Evolutionary conservation across 2,888 invertebrate genomes (phyloP), one percentile per base, ranked within the genome.

Genomic region (Aspidapion aeneum): DNA sequence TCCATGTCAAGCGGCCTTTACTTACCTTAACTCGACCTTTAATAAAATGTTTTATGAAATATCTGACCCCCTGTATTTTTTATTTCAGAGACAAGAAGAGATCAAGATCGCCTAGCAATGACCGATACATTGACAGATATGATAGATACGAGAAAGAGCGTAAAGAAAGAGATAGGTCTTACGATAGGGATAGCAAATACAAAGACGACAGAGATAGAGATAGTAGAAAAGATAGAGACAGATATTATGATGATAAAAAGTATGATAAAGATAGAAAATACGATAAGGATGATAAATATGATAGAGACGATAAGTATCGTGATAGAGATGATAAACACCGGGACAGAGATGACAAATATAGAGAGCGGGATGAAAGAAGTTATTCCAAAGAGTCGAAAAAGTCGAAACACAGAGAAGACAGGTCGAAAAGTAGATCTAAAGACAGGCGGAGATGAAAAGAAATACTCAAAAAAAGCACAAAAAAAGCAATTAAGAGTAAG

Each of bases 41-140:
- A n/a, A n/a, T n/a, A n/a, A n/a, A n/a, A n/a, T n/a, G n/a, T n/a
- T n/a, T n/a, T n/a, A n/a, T n/a, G n/a, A n/a, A n/a, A n/a, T n/a
- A n/a, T n/a, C n/a, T n/a, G n/a, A n/a, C n/a, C n/a, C n/a, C n/a
- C 12, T 60, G 63, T 61, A 60, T 62, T 60, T 64, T 3, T 35
- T 12, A 7, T 74, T 74, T 52, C 66, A 81, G 82, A 68, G 81
- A 82, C 51, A 81, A 79, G 67, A 76, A 79, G 52, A 73, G 80
- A 57, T 80, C 81, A 2, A 71, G 81, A 51, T 81, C 82, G 1
- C 75, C 77, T 12, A 80, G 71, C 66, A 78, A 79, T 64, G 78
- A 79, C 58, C 71, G 78, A 1, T 79, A 79, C 62, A 79, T 79
- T 35, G 79, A 79, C 64, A 73, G 80, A 48, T 80, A 78, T 64